A percentile compares a stretch with the other conserved stretches of the same genome.
These are phyloP conservation scores for Zele albiditarsus DNA, from an alignment of 2,888 invertebrate species.

Conservation along the genomic window DNA sequence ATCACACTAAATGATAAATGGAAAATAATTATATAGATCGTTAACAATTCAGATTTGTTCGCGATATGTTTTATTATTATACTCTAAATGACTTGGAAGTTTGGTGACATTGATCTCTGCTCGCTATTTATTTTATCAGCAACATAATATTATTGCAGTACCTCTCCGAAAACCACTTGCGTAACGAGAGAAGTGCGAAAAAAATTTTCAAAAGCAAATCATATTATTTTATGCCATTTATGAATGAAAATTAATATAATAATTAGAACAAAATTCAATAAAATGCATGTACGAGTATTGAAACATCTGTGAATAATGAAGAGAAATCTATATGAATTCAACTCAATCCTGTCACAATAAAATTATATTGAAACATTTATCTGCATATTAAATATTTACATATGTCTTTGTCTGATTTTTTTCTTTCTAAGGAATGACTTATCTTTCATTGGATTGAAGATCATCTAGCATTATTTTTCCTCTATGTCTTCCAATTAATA, in stretches of 20 bases:
- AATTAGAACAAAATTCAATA: neutral
- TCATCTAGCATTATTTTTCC: neutral
- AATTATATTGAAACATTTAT: conserved; percentile 4
- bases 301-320: conserved; percentile 2
- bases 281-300: conserved; percentile 23
- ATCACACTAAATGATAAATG: conserved; percentile 12
- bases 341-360: neutral
- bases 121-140: neutral
- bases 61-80: conserved; percentile 19
- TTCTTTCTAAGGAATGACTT: conserved; percentile 33
- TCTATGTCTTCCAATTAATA: neutral
- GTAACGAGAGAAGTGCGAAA: neutral
- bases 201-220: neutral
- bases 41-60: neutral
- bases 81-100: conserved; percentile 11
- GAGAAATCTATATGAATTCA: conserved; percentile 11
- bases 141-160: neutral
- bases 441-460: neutral
- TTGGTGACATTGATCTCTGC: neutral
- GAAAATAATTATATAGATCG: neutral
- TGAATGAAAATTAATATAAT: neutral
- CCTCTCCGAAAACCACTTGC: neutral
- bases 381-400: conserved; percentile 14
- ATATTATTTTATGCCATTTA: neutral
- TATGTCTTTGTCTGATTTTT: neutral